A percentile compares a stretch with the other conserved stretches of the same genome.
phyloP scores from a whole-genome alignment of 2,113 vertebrate species.

The Felis chaus region DNA sequence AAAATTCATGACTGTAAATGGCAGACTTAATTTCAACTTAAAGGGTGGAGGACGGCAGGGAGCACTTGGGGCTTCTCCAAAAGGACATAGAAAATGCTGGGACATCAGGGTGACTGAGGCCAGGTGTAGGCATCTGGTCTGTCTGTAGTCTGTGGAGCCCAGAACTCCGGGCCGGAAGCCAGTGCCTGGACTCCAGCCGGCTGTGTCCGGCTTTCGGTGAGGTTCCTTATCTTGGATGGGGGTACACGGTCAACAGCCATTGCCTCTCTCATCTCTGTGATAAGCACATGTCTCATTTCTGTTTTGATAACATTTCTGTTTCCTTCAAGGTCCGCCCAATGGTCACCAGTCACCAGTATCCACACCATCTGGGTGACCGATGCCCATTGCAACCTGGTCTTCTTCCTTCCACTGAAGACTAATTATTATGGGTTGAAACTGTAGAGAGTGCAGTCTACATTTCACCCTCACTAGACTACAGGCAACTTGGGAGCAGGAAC shows the following conservation, averaged over 20 bases:
- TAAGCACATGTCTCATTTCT: background rate
- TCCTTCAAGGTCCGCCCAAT: background rate
- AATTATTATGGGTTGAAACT: background rate
- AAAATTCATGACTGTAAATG: background rate
- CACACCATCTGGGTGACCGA: background rate
- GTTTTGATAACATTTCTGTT: background rate
- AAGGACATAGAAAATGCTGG: background rate
- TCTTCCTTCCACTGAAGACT: background rate
- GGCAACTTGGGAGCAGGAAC: background rate
- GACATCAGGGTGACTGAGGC: background rate
- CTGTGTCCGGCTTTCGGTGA: background rate
- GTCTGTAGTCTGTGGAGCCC: background rate
- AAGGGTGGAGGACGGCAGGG: background rate
- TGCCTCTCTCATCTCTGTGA: background rate
- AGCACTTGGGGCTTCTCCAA: background rate
- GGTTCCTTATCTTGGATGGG: background rate
- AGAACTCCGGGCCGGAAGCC: background rate
- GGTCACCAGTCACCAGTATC: background rate
- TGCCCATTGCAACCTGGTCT: background rate
- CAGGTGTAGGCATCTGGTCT: background rate
- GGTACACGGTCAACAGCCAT: rapidly evolving
- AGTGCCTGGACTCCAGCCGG: background rate
- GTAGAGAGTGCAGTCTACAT: background rate
- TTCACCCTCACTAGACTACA: background rate
- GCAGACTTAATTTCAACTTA: background rate